Percentiles rank a stretch among this genome's conserved stretches.
Conservation (phyloP, 2,113 vertebrate genomes). For the Montifringilla adamsi region DNA sequence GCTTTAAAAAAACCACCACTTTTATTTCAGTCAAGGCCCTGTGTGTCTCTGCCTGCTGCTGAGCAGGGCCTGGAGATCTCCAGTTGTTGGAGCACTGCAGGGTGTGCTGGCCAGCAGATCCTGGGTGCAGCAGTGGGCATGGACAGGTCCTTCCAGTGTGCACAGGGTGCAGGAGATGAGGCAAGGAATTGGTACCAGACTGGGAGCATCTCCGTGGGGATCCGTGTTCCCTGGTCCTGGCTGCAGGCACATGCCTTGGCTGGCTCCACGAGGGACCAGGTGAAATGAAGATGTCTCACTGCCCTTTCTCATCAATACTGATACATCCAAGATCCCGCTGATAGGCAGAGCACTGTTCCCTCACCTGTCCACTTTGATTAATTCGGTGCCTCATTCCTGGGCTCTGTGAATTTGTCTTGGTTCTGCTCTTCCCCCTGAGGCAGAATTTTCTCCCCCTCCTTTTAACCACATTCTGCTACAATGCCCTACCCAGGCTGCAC, state of each 20-base stretch:
- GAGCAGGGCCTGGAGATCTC: not conserved
- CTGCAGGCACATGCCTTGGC: not conserved
- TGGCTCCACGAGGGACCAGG: not conserved
- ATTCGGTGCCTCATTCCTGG: slow-evolving; percentile 35
- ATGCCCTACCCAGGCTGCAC: not conserved
- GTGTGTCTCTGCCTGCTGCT: fast-evolving
- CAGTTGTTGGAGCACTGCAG: fast-evolving
- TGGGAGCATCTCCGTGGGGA: slow-evolving; percentile 45
- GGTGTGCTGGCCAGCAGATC: not conserved
- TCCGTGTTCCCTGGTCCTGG: not conserved
- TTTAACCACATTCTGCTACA: not conserved
- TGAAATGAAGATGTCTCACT: not conserved
- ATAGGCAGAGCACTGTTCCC: not conserved
- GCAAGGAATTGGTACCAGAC: slow-evolving; percentile 28
- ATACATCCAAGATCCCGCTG: not conserved
- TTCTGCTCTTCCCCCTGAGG: not conserved
- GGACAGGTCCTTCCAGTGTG: not conserved
- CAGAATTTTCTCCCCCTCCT: not conserved
- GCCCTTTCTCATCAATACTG: not conserved
- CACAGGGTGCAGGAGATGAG: not conserved
- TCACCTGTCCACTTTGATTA: slow-evolving; percentile 50
- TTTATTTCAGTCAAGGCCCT: not conserved
- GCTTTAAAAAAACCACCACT: not conserved
- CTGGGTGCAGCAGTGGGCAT: not conserved
- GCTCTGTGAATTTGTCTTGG: slow-evolving; percentile 24